Evolutionary conservation across 2,113 vertebrate genomes (phyloP).

Genomic region (Poeciliopsis prolifica): DNA sequence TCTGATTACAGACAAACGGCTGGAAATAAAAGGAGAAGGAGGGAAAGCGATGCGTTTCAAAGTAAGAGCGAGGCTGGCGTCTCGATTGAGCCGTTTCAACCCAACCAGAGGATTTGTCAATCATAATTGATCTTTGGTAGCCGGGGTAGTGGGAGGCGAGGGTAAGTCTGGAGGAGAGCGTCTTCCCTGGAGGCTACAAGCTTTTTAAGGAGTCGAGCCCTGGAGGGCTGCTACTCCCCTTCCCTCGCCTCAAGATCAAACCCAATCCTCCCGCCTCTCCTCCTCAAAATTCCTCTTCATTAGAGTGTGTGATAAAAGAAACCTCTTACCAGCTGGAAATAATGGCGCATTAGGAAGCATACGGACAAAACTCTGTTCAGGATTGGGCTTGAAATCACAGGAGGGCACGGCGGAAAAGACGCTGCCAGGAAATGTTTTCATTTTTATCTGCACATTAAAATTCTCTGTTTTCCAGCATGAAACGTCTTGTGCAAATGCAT

Average conservation of each 20-base stretch:
- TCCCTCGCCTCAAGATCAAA: slow-evolving; percentile 64
- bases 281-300: slow-evolving; percentile 42
- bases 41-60: background rate
- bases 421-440: slow-evolving; percentile 21
- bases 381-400: slow-evolving; percentile 26
- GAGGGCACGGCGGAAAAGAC: slow-evolving; percentile 6
- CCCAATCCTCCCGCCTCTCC: slow-evolving; percentile 40
- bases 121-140: slow-evolving; percentile 70
- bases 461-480: slow-evolving; percentile 25
- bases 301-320: slow-evolving; percentile 35
- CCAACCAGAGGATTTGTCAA: slow-evolving; percentile 54
- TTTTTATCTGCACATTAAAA: slow-evolving; percentile 48
- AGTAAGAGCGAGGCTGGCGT: slow-evolving; percentile 4
- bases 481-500: slow-evolving; percentile 42
- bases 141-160: slow-evolving; percentile 22
- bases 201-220: slow-evolving; percentile 57
- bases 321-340: slow-evolving; percentile 44
- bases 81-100: slow-evolving; percentile 63
- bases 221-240: slow-evolving; percentile 47
- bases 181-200: slow-evolving; percentile 56
- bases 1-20: slow-evolving; percentile 30
- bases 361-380: slow-evolving; percentile 38
- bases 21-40: slow-evolving; percentile 27
- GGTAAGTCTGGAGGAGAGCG: slow-evolving; percentile 41
- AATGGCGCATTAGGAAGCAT: slow-evolving; percentile 19